These are phyloP conservation scores for Drosophila melanogaster DNA, from an alignment of 1,140 invertebrate species.

Conservation along the genomic window DNA sequence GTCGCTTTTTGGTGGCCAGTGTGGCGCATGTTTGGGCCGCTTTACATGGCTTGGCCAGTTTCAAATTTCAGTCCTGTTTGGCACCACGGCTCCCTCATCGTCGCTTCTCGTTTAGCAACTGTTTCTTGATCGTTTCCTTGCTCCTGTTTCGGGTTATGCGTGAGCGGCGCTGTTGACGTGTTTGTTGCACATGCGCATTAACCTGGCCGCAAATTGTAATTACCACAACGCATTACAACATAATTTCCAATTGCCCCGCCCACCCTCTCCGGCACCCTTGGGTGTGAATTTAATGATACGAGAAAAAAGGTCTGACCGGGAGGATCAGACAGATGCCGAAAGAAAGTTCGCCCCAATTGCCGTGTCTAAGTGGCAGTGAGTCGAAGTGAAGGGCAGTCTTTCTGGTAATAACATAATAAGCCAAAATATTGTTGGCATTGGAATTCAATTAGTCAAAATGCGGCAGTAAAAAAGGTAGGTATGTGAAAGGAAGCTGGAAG, in stretches of 20 bases:
- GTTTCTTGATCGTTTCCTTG: conserved; percentile 42
- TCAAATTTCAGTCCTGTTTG: conserved; percentile 74
- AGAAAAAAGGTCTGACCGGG: conserved; percentile 5
- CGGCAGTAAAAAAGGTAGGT: conserved; percentile 7
- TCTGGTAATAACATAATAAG: conserved; percentile 79
- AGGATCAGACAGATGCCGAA: conserved; percentile 43
- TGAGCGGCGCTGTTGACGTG: conserved; percentile 68
- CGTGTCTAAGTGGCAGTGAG: conserved; percentile 51
- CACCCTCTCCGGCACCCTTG: conserved; percentile 30
- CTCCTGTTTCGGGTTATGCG: conserved; percentile 46
- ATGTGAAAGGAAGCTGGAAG: conserved; percentile 46
- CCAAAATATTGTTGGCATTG: conserved; percentile 77
- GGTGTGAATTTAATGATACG: conserved; percentile 78
- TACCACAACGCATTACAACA: conserved; percentile 83
- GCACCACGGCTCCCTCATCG: not conserved
- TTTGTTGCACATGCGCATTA: conserved; percentile 82
- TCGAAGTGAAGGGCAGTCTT: conserved; percentile 59
- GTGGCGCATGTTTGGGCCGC: conserved; percentile 78
- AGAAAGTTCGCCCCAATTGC: conserved; percentile 73
- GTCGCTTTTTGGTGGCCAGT: conserved; percentile 65
- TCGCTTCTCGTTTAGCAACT: conserved; percentile 4
- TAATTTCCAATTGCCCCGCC: conserved; percentile 66
- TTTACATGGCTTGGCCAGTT: conserved; percentile 77
- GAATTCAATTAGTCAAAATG: conserved; percentile 79
- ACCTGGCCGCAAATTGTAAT: conserved; percentile 80